phyloP scores from a whole-genome alignment of 2,888 invertebrate genomes.

The Mesoligia furuncula region DNA sequence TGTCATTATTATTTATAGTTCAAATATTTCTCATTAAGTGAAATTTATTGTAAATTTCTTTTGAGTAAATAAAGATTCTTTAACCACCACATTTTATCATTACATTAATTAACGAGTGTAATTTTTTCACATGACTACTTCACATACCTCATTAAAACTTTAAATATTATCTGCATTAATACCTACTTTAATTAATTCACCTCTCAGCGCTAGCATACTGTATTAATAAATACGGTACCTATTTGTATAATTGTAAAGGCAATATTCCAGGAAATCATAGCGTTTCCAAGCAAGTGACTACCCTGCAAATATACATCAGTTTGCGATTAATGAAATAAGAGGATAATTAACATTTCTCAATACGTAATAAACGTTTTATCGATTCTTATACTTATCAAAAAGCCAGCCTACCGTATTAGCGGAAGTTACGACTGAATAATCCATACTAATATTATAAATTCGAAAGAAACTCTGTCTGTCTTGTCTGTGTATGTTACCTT shows the following conservation, averaged over 20 bases:
- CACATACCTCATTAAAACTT: conserved; percentile 11
- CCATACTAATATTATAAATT: too few species aligned
- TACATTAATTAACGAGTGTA: background rate
- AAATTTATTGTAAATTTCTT: too few species aligned
- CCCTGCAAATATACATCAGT: background rate
- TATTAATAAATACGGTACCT: background rate
- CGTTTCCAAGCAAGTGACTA: background rate
- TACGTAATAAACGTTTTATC: background rate
- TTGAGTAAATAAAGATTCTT: too few species aligned
- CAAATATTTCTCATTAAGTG: too few species aligned
- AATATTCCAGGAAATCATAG: background rate
- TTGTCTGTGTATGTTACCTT: too few species aligned
- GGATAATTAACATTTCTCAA: background rate
- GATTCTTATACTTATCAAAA: background rate
- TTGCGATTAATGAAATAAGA: background rate
- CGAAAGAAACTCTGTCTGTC: too few species aligned
- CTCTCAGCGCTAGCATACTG: background rate
- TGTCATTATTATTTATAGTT: too few species aligned
- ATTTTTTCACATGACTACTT: background rate
- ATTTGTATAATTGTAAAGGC: background rate
- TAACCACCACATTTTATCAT: too few species aligned
- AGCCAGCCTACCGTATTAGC: background rate
- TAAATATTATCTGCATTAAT: background rate
- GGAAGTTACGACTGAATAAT: background rate
- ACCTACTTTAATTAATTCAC: background rate